Percentiles rank a stretch among this genome's conserved stretches.
These are phyloP conservation scores for Arothron firmamentum DNA, from an alignment of 2,113 vertebrate genomes.

Conservation along the genomic window DNA sequence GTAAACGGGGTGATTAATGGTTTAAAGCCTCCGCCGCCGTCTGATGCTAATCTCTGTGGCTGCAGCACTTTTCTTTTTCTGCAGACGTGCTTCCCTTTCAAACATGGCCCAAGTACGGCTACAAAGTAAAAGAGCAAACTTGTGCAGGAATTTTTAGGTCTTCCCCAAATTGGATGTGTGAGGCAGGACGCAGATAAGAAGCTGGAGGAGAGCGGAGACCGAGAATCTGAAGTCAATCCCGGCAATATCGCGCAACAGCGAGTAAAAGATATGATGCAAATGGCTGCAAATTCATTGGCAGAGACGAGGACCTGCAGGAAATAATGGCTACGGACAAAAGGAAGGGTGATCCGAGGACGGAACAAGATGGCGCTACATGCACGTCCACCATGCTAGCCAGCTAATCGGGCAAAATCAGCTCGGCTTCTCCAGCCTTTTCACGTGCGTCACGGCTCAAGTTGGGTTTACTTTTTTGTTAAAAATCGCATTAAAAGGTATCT, in stretches of 20 bases:
- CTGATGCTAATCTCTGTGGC: conserved; percentile 18
- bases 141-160: neutral
- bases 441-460: too few relatives aligned
- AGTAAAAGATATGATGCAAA: neutral
- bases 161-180: neutral
- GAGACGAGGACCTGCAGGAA: too few relatives aligned
- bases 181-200: neutral
- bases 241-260: neutral
- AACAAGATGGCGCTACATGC: too few relatives aligned
- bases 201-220: neutral
- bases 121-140: neutral
- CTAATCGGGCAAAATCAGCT: too few relatives aligned
- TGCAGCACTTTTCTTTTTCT: conserved; percentile 21
- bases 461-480: too few relatives aligned
- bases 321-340: too few relatives aligned
- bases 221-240: neutral
- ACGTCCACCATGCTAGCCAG: too few relatives aligned
- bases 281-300: neutral
- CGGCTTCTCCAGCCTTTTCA: too few relatives aligned
- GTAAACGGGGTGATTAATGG: conserved; percentile 41
- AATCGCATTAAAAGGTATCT: too few relatives aligned
- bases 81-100: neutral
- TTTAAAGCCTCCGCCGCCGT: conserved; percentile 23
- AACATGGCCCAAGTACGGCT: neutral
- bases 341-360: too few relatives aligned